Percentiles rank a stretch among this genome's conserved stretches.
Conservation (phyloP, 2,888 invertebrate genomes). For the Tetrapedia diversipes region DNA sequence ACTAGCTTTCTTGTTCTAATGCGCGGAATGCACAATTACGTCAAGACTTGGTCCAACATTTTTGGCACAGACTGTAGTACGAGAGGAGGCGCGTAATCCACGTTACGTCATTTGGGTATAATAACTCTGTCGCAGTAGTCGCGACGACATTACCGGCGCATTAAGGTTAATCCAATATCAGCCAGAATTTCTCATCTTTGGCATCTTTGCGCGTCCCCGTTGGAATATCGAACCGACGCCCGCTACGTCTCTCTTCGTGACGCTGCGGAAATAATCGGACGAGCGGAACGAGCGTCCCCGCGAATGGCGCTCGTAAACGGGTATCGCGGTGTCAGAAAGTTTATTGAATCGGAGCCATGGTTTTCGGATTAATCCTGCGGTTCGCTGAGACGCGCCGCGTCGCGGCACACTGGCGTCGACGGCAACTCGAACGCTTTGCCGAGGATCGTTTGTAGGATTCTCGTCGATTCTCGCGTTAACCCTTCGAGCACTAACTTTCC, state of each 20-base stretch:
- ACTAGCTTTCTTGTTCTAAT: no score
- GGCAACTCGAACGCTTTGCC: neutral
- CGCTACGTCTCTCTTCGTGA: slow-evolving; percentile 1
- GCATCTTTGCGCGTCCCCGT: slow-evolving; percentile 3
- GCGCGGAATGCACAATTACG: no score
- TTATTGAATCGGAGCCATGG: slow-evolving; percentile 45
- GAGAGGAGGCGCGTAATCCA: slow-evolving; percentile 17
- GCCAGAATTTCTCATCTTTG: slow-evolving; percentile 31
- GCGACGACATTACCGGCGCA: slow-evolving; percentile 38
- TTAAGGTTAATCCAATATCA: slow-evolving; percentile 51
- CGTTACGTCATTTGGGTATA: slow-evolving; percentile 32
- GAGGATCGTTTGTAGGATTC: neutral
- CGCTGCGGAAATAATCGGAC: slow-evolving; percentile 6
- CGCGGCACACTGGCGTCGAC: neutral
- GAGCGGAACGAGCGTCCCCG: neutral
- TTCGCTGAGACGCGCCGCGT: neutral
- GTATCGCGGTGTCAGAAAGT: slow-evolving; percentile 28
- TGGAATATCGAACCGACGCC: neutral
- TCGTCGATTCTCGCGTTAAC: neutral
- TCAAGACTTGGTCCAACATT: no score
- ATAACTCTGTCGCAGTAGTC: slow-evolving; percentile 24
- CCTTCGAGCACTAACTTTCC: no score
- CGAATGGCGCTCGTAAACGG: slow-evolving; percentile 31
- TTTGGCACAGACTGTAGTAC: no score
- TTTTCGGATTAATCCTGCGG: slow-evolving; percentile 37